Base-by-base conservation (phyloP, 2,113 vertebrate genomes). In the Xyliphius kryptos region DNA sequence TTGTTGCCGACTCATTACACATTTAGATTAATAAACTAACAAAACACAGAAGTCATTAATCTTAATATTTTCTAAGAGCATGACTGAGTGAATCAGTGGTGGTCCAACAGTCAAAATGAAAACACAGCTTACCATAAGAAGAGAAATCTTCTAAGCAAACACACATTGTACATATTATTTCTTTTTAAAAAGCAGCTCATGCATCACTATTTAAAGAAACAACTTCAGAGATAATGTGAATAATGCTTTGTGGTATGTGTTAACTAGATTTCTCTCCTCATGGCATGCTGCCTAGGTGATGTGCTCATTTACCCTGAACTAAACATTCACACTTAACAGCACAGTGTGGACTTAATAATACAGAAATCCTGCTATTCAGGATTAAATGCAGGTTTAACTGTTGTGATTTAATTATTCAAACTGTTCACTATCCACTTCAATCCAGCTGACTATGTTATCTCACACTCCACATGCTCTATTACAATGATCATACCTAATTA, bases 161-260 rank as follows among this genome's bases (percentile, higher is more conserved):
- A 20, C 51, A 64, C 62, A 46, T 55, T 55, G 55, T 48, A 52
- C 41, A 64, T 36, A 64, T 56, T 26, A 56, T 41, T 43, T 38
- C 19, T 21, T 43, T 56, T 56, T 56, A 43, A 41, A 56, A 21
- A 43, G 55, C n/a, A n/a, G 13, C 55, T 43, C 19, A 43, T n/a
- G 43, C 20, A 38, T 56, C 55, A 12, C 7, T 56, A 43, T 43
- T 56, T 56, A 56, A 56, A 43, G 38, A 22, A 1, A 44, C 7
- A 15, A 41, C 21, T 13, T 26, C 40, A 11, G 40, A 22, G 56
- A 58, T 22, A 58, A 44, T 9, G 14, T 58, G 40, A 58, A 44
- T 44, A 44, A 58, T 58, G 36, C 17, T 55, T 14, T 56, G 53
- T 40, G 16, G 6, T 40, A 13, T 10, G 9, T 58, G 40, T 44